A percentile compares a stretch with the other conserved stretches of the same genome.
Evolutionary conservation across 1,140 invertebrate species (phyloP).

Genomic region (Drosophila orosa): DNA sequence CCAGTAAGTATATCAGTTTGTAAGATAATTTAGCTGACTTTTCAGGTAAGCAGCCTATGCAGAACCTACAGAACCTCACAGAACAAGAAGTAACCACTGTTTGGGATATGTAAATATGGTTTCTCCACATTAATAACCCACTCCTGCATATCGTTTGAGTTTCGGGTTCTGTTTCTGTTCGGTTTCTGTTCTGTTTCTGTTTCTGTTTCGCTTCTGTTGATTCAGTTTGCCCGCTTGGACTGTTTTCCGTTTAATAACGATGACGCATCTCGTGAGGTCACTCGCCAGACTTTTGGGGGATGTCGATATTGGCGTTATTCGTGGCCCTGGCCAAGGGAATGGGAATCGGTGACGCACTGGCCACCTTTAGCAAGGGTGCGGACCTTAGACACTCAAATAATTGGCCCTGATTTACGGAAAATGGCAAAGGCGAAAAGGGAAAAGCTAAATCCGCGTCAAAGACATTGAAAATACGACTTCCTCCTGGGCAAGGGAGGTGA

Average conservation of each 20-base stretch:
- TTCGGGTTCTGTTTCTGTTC: neutral
- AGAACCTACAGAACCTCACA: constrained; percentile 1
- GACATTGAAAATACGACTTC: constrained; percentile 67
- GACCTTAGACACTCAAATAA: constrained; percentile 35
- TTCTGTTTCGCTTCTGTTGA: constrained; percentile 46
- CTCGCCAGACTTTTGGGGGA: constrained; percentile 40
- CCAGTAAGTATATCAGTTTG: neutral
- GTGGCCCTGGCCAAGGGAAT: constrained; percentile 28
- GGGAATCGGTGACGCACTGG: constrained; percentile 61
- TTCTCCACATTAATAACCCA: constrained; percentile 5
- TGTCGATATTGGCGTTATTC: constrained; percentile 44
- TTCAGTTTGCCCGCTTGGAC: constrained; percentile 27
- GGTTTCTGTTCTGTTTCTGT: neutral
- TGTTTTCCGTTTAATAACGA: constrained; percentile 63
- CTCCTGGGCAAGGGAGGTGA: constrained; percentile 22
- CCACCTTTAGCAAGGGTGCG: constrained; percentile 30
- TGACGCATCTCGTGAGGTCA: constrained; percentile 78
- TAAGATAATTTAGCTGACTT: neutral
- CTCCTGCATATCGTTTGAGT: constrained; percentile 6
- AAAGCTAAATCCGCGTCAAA: constrained; percentile 35
- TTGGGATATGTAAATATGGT: neutral
- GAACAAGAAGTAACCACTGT: neutral
- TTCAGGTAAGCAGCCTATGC: neutral
- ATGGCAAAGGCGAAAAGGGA: constrained; percentile 17
- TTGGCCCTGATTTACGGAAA: constrained; percentile 66